Evolutionary conservation across 2,113 vertebrate genomes (phyloP), one percentile per base, ranked within the genome.

Genomic region (Camelus bactrianus): DNA sequence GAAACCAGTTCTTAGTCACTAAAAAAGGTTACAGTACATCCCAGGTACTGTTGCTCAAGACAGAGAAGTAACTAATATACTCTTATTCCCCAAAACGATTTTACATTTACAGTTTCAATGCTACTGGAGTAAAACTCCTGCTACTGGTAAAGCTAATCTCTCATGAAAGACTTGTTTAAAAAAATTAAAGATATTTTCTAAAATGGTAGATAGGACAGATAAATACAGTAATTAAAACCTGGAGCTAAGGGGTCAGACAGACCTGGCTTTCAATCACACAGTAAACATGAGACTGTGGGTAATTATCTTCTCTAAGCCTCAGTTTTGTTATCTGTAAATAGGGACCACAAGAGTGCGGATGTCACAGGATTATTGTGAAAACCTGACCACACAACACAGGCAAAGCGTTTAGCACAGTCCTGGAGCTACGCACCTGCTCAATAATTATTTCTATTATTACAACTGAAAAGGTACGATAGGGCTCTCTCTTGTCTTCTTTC

Each of bases 81-180:
- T 20, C 92, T 64, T 26, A 87, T 16, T 65, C 85, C 93, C 70
- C 38, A 90, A 90, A 93, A 92, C 10, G 19, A 58, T 96, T 93
- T 81, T 64, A 77, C 38, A 35, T 65, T 89, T 90, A 46, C 4
- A 70, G 11, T 83, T 80, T 84, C 30, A 22, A 10, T 76, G 54
- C 32, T 70, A 26, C 7, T 91, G 75, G 52, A 96, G 58, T 76
- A 89, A 72, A 95, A 69, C 6, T 24, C 93, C 46, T 72, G 42
- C 42, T 76, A 28, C 32, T 52, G 50, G 48, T 75, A 92, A 91
- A 91, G 19, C 19, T 65, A 24, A 79, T 16, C 42, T 85, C 48
- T 50, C 76, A 69, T 80, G 77, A 88, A 52, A 50, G 73, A 79
- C 42, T 79, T 38, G 38, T 60, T 94, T 24, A 9, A 19, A 76